Conservation (phyloP, 2,113 vertebrate genomes). For the Trogon surrucura region DNA sequence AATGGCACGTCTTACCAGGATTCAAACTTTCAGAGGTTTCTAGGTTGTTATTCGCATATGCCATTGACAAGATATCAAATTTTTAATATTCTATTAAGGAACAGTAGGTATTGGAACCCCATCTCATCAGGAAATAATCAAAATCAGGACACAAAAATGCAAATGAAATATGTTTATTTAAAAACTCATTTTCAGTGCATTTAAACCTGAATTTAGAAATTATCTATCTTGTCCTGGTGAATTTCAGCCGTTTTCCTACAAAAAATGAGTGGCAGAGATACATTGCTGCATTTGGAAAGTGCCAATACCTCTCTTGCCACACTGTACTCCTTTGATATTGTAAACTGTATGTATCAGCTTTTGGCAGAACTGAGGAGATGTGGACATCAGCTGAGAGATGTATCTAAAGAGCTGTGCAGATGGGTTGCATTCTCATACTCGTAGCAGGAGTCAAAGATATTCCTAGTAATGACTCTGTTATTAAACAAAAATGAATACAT, state of each 20-base stretch:
- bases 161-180: background rate
- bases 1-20: background rate
- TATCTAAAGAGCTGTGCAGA: background rate
- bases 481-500: background rate
- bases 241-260: background rate
- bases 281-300: background rate
- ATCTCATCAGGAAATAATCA: background rate
- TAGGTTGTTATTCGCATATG: background rate
- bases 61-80: background rate
- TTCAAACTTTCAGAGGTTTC: background rate
- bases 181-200: background rate
- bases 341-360: background rate
- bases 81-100: background rate
- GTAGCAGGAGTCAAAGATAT: background rate
- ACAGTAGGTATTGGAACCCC: background rate
- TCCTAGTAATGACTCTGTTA: background rate
- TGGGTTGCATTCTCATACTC: background rate
- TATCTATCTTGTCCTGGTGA: background rate
- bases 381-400: background rate
- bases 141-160: background rate
- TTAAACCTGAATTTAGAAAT: background rate
- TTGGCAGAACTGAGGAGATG: background rate
- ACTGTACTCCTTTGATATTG: background rate
- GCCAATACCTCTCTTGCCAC: background rate
- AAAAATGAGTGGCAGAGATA: background rate